Percentiles rank a stretch among this genome's conserved stretches.
Conservation (phyloP, 2,113 vertebrate genomes). For the Nothoprocta perdicaria region DNA sequence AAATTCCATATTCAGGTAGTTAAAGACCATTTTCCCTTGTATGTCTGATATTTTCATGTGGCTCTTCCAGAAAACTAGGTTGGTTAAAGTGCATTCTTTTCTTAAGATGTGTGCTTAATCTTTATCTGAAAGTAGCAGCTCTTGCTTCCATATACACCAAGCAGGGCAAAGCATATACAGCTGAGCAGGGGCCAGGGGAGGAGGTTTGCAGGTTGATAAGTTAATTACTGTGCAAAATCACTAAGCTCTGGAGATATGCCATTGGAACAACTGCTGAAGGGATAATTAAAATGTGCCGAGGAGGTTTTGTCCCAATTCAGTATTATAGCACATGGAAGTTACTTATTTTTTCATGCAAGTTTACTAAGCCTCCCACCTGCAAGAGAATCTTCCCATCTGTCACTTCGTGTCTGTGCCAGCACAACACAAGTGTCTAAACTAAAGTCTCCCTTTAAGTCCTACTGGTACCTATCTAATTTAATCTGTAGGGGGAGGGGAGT, state of each 20-base stretch:
- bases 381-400: slow-evolving; percentile 6
- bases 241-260: neutral
- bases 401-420: neutral
- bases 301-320: neutral
- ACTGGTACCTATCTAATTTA: neutral
- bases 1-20: neutral
- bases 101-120: neutral
- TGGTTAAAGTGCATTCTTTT: neutral
- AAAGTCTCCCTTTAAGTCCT: neutral
- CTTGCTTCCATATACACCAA: fast-evolving
- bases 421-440: neutral
- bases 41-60: fast-evolving
- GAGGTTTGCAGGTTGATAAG: neutral
- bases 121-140: neutral
- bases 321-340: neutral
- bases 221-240: slow-evolving; percentile 26
- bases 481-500: no score
- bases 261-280: neutral
- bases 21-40: neutral
- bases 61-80: neutral
- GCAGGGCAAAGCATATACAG: neutral
- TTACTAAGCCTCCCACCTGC: slow-evolving; percentile 13
- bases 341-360: neutral
- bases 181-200: neutral
- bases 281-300: neutral